These are phyloP conservation scores for Epistrophe grossulariae DNA, from an alignment of 2,888 invertebrate genomes.

Conservation along the genomic window DNA sequence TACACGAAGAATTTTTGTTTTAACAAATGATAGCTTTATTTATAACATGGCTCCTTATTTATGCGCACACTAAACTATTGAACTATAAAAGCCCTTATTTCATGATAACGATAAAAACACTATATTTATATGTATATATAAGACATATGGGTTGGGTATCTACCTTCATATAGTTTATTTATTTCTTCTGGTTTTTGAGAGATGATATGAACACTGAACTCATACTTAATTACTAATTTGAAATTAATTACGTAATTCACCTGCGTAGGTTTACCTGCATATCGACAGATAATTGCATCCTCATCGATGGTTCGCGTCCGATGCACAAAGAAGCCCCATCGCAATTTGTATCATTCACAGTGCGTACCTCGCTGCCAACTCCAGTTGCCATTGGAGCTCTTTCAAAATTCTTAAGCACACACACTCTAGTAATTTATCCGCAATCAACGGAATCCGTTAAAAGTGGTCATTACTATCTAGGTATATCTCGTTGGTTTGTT, in stretches of 20 bases:
- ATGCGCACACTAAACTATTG: too few relatives aligned
- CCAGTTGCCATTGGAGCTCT: constrained; percentile 2
- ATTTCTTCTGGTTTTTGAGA: too few relatives aligned
- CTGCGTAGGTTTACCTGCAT: too few relatives aligned
- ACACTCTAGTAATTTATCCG: constrained; percentile 44
- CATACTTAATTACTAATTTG: constrained; percentile 12
- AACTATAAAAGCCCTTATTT: too few relatives aligned
- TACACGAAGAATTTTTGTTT: too few relatives aligned
- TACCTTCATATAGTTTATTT: too few relatives aligned
- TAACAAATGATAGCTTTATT: too few relatives aligned
- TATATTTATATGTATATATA: too few relatives aligned
- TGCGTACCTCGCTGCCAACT: not conserved
- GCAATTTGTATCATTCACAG: constrained; percentile 2
- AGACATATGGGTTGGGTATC: too few relatives aligned
- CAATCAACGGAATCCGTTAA: constrained; percentile 32
- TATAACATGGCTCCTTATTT: too few relatives aligned
- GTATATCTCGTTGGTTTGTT: not conserved
- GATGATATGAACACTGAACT: not conserved
- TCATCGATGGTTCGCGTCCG: not conserved
- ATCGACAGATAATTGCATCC: not conserved
- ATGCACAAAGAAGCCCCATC: constrained; percentile 13
- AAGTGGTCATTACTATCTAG: constrained; percentile 28
- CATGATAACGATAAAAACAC: too few relatives aligned
- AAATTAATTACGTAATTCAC: constrained; percentile 24
- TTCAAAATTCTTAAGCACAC: constrained; percentile 39